Base-by-base conservation (phyloP, 2,113 vertebrate genomes). In the Oryctolagus cuniculus region DNA sequence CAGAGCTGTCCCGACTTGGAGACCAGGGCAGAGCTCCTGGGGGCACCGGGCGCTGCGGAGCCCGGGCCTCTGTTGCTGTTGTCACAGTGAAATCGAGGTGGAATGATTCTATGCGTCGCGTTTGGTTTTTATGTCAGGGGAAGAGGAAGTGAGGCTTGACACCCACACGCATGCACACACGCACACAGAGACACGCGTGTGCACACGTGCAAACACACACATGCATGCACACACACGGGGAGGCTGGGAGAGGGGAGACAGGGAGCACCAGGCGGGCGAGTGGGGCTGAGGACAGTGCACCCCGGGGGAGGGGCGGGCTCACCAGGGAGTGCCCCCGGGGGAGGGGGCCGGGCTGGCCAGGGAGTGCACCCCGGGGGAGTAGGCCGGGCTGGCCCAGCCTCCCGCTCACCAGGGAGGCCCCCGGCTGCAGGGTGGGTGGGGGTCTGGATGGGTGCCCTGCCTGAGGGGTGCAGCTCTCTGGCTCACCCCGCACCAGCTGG, bases 241-340 rank as follows among this genome's bases (percentile, higher is more conserved):
- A 15, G 13, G 27, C 6, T 22, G 31, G 21, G 36, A 29, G n/a
- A 19, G 36, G 0, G 6, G 10, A 12, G 6, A 1, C 19, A 22
- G 38, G 36, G 36, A 58, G 55, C 55, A 58, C 17, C 13, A 13
- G 58, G 12, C 10, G 38, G 73, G 2, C 2, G 2, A 27, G 0
- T 10, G 55, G 24, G 9, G 49, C 38, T 10, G 19, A 67, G 29
- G 27, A 29, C 22, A 11, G 67, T 69, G 44, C 79, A 16, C 31
- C 0, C n/a, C 2, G 38, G 16, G 21, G 34, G 21, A 15, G 0
- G 22, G n/a, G 15, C 3, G 4, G 22, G 63, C 61, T 51, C 12
- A 49, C 1, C 49, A 24, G 27, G 27, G 44, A 69, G 73, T n/a
- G 2, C 1, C 36, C 17, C 24, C 1, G 29, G 38, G n/a, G n/a